phyloP scores from a whole-genome alignment of 2,797 vertebrate genomes.

The Sciurus carolinensis region DNA sequence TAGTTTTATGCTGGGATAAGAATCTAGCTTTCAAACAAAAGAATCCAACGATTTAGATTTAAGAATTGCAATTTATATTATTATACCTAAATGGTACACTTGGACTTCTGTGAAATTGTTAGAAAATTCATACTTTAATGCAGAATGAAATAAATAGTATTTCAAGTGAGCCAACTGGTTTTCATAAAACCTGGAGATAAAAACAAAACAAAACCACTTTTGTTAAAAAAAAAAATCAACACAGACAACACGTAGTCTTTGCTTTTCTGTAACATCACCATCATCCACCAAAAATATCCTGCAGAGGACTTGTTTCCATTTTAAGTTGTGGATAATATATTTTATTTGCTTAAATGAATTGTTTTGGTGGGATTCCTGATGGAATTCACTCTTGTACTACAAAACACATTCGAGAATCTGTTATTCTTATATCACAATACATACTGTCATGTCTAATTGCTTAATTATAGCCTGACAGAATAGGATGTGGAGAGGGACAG shows the following conservation, averaged over 20 bases:
- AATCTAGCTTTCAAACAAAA: background rate
- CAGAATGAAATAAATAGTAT: conserved; percentile 39
- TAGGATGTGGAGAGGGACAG: conserved; percentile 63
- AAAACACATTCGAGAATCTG: conserved; percentile 35
- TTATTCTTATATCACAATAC: conserved; percentile 76
- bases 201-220: background rate
- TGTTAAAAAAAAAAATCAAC: background rate
- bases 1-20: background rate
- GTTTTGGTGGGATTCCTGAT: conserved; percentile 58
- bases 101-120: conserved; percentile 22
- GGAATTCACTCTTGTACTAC: conserved; percentile 66
- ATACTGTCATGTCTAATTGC: conserved; percentile 83
- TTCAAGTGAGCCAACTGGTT: background rate
- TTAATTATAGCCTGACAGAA: conserved; percentile 83
- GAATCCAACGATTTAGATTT: background rate
- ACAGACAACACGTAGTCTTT: background rate
- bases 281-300: background rate
- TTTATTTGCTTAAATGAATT: conserved; percentile 67
- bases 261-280: background rate
- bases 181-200: conserved; percentile 21
- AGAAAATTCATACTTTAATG: conserved; percentile 33
- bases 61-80: conserved; percentile 24
- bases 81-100: background rate
- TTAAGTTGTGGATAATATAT: background rate
- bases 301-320: background rate